phyloP scores from a whole-genome alignment of 2,113 vertebrate species.

The Tautogolabrus adspersus region DNA sequence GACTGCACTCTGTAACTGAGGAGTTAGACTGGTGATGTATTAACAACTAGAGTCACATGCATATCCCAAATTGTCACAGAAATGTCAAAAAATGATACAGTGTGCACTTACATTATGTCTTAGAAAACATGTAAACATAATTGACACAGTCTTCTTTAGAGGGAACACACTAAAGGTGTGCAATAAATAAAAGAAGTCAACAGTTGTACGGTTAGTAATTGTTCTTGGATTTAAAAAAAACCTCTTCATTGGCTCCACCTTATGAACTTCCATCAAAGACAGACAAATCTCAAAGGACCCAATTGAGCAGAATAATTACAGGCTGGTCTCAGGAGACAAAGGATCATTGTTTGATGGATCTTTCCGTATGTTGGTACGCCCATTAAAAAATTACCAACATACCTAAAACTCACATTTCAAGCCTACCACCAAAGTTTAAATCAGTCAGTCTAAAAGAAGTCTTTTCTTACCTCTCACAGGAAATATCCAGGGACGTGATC shows the following conservation, averaged over 20 bases:
- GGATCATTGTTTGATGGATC: slow-evolving; percentile 62
- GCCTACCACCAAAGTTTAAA: not conserved
- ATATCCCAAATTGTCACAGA: not conserved
- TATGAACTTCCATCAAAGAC: slow-evolving; percentile 25
- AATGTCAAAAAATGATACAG: not conserved
- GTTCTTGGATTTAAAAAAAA: not conserved
- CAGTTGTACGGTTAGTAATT: not conserved
- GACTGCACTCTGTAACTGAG: slow-evolving; percentile 26
- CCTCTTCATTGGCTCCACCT: not conserved
- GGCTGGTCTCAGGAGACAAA: slow-evolving; percentile 66
- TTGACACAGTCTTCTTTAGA: too few species aligned
- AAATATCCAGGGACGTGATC: slow-evolving; percentile 8
- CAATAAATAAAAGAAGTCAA: not conserved
- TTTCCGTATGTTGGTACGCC: slow-evolving; percentile 3
- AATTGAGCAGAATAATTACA: slow-evolving; percentile 62
- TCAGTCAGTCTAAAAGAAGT: not conserved
- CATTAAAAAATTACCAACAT: not conserved
- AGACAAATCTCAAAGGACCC: slow-evolving; percentile 61
- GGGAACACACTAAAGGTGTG: not conserved
- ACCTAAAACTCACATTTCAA: not conserved
- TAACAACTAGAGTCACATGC: slow-evolving; percentile 43
- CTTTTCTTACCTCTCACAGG: slow-evolving; percentile 47
- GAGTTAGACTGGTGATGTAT: slow-evolving; percentile 51
- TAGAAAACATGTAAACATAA: too few species aligned
- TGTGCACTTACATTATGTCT: too few species aligned